phyloP scores from a whole-genome alignment of 2,888 invertebrate species.

The Sphaerophoria rueppellii region DNA sequence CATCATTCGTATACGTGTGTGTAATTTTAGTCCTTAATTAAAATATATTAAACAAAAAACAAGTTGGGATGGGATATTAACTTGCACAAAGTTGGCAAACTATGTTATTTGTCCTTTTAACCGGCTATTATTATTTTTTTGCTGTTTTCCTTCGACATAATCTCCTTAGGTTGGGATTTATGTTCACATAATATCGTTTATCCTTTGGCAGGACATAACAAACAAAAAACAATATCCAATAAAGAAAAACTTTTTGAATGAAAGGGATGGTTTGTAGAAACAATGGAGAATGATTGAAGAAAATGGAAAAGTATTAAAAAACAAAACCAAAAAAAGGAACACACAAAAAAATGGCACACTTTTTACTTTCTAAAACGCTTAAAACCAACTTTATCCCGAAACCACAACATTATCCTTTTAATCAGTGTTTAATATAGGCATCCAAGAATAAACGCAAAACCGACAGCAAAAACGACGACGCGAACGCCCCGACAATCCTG shows the following conservation, averaged over 20 bases:
- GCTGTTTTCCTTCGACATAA: neutral
- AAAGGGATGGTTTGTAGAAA: conserved; percentile 35
- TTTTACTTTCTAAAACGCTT: conserved; percentile 15
- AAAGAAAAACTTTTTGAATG: conserved; percentile 10
- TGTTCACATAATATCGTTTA: conserved; percentile 60
- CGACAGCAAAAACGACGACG: conserved; percentile 12
- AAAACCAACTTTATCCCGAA: conserved; percentile 39
- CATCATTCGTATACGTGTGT: no score
- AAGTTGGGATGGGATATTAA: conserved; percentile 40
- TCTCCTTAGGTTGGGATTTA: neutral
- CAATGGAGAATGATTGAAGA: conserved; percentile 10
- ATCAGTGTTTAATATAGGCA: conserved; percentile 64
- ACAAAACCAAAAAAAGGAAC: neutral
- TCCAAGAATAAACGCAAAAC: conserved; percentile 26
- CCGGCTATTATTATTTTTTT: conserved; percentile 25
- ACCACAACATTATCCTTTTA: conserved; percentile 66
- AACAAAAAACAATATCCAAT: neutral
- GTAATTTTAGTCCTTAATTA: conserved; percentile 16
- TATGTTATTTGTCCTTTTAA: conserved; percentile 44
- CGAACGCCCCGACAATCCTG: neutral
- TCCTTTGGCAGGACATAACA: conserved; percentile 43
- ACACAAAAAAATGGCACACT: neutral
- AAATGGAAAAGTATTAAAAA: neutral
- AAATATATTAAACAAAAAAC: neutral
- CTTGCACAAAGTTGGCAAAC: conserved; percentile 18